Base-by-base conservation (phyloP, 2,797 vertebrate genomes). In the Enteromius paludinosus region DNA sequence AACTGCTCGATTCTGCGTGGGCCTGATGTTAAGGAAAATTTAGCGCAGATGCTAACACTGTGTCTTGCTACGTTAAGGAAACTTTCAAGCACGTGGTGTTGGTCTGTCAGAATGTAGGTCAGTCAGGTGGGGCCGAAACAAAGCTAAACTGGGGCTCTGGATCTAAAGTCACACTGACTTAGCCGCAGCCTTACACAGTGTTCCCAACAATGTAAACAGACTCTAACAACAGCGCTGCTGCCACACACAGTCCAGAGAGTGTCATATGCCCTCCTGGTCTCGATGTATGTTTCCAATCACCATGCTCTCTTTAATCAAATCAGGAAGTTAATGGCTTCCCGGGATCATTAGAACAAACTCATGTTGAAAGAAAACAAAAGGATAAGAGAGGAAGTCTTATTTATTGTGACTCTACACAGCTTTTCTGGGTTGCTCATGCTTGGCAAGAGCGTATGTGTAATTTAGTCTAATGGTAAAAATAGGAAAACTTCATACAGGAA, bases 121-220 rank as follows among this genome's bases (percentile, higher is more conserved):
- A 93, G 78, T 88, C 91, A 92, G 92, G 93, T 93, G 92, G 92
- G 87, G 88, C 85, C 90, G 86, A 90, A 91, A 78, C 86, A 78
- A 89, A 90, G 92, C 92, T 92, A 93, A 88, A 90, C 90, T 86
- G 74, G 74, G 87, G 54, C 47, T 62, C 20, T 38, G 85, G 52
- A 68, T 71, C 59, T 62, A 59, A 62, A 81, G 71, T 77, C 79
- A 71, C 43, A 77, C 45, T 4, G 23, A 73, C 25, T 68, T 17
- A 69, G 11, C 33, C 43, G 30, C 33, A 66, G 56, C 30, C 41
- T n/a, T 72, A 52, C 72, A 66, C 52, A 35, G 52, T 15, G 43
- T 59, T 80, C 72, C 66, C 61, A 38, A 35, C 54, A 69, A 59
- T 72, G 82, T 35, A 82, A 86, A 87, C 76, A 72, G 61, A 83